phyloP scores from a whole-genome alignment of 2,797 vertebrate genomes.

The Scolopax bukidnonensis region DNA sequence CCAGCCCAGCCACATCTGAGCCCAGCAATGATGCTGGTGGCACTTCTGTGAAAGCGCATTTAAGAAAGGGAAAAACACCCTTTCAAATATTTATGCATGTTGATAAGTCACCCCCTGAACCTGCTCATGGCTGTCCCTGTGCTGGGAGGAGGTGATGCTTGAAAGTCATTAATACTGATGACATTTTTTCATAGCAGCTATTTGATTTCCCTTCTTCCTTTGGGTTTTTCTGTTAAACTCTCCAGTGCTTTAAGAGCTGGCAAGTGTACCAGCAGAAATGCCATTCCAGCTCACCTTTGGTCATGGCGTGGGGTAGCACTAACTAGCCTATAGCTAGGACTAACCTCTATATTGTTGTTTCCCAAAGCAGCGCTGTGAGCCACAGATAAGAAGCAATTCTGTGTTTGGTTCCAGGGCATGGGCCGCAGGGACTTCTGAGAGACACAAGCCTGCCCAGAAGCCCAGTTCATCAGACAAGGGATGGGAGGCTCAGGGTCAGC shows the following conservation, averaged over 20 bases:
- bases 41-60: accelerated
- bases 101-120: not conserved
- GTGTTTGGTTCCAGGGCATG: not conserved
- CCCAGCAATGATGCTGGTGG: not conserved
- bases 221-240: not conserved
- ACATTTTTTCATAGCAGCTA: not conserved
- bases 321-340: not conserved
- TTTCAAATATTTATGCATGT: not conserved
- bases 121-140: not conserved
- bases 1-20: not conserved
- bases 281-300: not conserved
- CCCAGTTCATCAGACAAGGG: not conserved
- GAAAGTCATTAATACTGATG: not conserved
- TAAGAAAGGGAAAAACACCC: not conserved
- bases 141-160: not conserved
- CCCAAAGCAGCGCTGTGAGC: not conserved
- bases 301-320: not conserved
- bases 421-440: not conserved
- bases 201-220: not conserved
- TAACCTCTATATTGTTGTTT: not conserved
- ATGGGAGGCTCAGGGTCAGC: not conserved
- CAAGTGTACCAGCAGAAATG: accelerated
- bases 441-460: not conserved
- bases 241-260: not conserved
- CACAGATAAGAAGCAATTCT: not conserved